Evolutionary conservation across 1,140 invertebrate genomes (phyloP).

Genomic region (Wiebesia pumilae): DNA sequence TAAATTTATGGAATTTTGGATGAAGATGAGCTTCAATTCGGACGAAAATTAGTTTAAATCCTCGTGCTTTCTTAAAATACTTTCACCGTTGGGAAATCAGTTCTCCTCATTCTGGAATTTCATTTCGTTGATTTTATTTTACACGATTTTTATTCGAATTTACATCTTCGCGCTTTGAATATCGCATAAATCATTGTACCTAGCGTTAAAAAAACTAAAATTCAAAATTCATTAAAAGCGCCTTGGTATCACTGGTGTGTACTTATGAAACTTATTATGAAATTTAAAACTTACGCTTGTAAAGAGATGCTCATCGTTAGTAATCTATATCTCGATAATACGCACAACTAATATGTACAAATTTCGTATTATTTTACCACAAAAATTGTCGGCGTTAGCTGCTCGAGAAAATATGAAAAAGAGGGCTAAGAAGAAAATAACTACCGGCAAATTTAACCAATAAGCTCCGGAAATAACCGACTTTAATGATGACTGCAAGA

Average conservation of each 20-base stretch:
- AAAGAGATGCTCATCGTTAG: no score
- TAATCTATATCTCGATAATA: no score
- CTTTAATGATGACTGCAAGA: constrained; percentile 41
- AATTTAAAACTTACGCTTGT: no score
- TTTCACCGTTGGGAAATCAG: background rate
- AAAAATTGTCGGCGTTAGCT: background rate
- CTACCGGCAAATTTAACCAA: constrained; percentile 7
- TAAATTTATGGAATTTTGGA: constrained; percentile 21
- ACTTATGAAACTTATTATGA: no score
- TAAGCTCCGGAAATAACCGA: constrained; percentile 49
- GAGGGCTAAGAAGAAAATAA: background rate
- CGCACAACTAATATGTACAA: no score
- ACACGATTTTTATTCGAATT: background rate
- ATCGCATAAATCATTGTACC: constrained; percentile 3
- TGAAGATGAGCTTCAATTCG: constrained; percentile 8
- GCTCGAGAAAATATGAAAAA: constrained; percentile 40
- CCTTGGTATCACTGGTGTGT: no score
- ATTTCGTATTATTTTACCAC: no score
- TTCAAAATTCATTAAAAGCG: no score
- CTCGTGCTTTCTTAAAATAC: background rate
- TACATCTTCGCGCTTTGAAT: constrained; percentile 21
- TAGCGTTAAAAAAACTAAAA: constrained; percentile 26
- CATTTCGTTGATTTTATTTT: background rate
- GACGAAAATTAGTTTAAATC: constrained; percentile 2
- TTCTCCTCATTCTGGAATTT: background rate